Evolutionary conservation across 2,797 vertebrate species (phyloP).

Genomic region (Acrossocheilus wenchowensis): DNA sequence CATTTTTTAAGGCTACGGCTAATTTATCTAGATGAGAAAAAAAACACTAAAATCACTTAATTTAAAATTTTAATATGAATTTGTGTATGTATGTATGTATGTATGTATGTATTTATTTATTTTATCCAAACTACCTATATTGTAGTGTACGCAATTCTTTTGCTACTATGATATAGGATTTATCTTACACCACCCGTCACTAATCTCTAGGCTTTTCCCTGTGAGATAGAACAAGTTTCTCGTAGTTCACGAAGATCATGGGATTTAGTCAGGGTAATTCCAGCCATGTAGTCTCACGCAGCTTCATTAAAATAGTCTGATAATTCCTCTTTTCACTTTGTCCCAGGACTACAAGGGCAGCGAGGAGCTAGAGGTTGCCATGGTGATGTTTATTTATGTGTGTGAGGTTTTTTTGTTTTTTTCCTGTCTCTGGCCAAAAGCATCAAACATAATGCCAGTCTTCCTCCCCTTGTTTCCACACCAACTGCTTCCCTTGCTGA

Average conservation of each 20-base stretch:
- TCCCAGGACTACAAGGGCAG: conserved; percentile 53
- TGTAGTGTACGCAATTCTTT: not conserved
- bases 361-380: conserved; percentile 66
- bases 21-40: too few species aligned
- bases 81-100: too few species aligned
- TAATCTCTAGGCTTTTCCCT: conserved; percentile 6
- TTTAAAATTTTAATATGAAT: too few species aligned
- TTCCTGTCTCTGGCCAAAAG: conserved; percentile 29
- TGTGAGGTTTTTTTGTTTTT: not conserved
- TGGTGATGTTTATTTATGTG: conserved; percentile 53
- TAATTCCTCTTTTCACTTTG: conserved; percentile 67
- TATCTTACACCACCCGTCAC: not conserved
- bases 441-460: conserved; percentile 35
- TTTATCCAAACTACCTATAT: not conserved
- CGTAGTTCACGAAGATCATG: not conserved
- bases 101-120: too few species aligned
- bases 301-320: conserved; percentile 69
- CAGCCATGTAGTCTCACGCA: conserved; percentile 68
- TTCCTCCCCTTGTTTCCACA: conserved; percentile 20
- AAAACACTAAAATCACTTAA: too few species aligned
- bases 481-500: not conserved
- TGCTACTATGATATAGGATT: not conserved
- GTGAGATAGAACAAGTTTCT: conserved; percentile 12
- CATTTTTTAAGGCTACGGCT: too few species aligned
- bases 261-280: conserved; percentile 29